Evolutionary conservation across 2,797 vertebrate species (phyloP).

Genomic region (Galago senegalensis): DNA sequence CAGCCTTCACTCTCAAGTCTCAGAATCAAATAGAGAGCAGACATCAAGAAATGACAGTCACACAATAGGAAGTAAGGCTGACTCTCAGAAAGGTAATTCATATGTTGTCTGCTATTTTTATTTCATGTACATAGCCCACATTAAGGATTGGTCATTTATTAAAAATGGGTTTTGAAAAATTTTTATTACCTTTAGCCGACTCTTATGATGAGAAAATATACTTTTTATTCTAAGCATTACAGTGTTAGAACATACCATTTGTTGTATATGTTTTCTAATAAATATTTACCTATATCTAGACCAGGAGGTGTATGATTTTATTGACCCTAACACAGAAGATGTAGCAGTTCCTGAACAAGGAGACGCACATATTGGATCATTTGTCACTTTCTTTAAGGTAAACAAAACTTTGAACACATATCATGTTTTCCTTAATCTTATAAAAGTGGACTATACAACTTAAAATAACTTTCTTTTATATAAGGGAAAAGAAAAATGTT

Average conservation of each 20-base stretch:
- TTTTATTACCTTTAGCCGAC: background rate
- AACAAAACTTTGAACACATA: background rate
- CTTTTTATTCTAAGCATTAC: constrained; percentile 56
- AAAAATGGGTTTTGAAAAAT: constrained; percentile 34
- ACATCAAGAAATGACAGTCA: constrained; percentile 93
- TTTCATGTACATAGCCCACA: constrained; percentile 4
- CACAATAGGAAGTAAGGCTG: constrained; percentile 93
- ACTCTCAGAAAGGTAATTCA: constrained; percentile 92
- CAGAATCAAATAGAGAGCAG: constrained; percentile 94
- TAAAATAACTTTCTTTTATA: constrained; percentile 79
- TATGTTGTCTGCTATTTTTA: constrained; percentile 60
- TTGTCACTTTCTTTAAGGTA: constrained; percentile 96
- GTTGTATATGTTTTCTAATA: constrained; percentile 66
- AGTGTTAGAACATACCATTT: constrained; percentile 47
- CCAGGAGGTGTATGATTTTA: constrained; percentile 96
- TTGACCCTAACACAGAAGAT: constrained; percentile 95
- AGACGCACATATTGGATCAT: constrained; percentile 91
- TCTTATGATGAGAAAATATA: constrained; percentile 53
- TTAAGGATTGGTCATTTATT: constrained; percentile 39
- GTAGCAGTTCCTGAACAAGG: constrained; percentile 93
- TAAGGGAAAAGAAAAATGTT: constrained; percentile 95
- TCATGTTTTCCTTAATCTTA: constrained; percentile 51
- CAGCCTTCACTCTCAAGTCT: constrained; percentile 99
- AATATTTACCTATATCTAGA: constrained; percentile 88
- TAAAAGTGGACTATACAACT: constrained; percentile 54